These are phyloP conservation scores for Pandion haliaetus DNA, from an alignment of 2,113 vertebrate species.

Conservation along the genomic window DNA sequence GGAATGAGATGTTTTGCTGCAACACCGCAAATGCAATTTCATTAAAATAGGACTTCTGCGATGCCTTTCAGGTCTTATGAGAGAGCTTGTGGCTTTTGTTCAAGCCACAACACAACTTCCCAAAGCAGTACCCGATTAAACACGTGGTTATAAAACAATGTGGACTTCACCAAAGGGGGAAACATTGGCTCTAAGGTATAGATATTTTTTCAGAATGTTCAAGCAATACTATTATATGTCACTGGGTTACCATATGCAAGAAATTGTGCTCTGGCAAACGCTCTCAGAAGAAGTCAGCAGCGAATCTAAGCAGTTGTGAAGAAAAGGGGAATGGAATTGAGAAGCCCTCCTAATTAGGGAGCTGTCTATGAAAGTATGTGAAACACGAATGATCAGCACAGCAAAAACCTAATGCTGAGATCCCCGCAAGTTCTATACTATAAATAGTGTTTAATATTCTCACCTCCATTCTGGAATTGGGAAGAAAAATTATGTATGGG, in stretches of 20 bases:
- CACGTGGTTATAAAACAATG: background rate
- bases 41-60: background rate
- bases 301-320: background rate
- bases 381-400: background rate
- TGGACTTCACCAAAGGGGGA: background rate
- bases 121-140: background rate
- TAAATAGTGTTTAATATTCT: background rate
- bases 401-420: background rate
- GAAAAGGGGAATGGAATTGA: background rate
- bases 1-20: background rate
- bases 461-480: background rate
- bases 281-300: background rate
- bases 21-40: background rate
- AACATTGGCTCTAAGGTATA: background rate
- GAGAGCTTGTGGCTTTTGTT: background rate
- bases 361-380: background rate
- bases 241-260: background rate
- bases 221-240: background rate
- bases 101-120: background rate
- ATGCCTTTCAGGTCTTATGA: background rate
- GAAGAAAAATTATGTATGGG: fast-evolving
- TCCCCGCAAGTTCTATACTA: background rate
- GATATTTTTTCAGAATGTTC: background rate
- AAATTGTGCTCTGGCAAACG: background rate
- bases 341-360: background rate